phyloP scores from a whole-genome alignment of 2,797 vertebrate genomes.

The Fratercula arctica region DNA sequence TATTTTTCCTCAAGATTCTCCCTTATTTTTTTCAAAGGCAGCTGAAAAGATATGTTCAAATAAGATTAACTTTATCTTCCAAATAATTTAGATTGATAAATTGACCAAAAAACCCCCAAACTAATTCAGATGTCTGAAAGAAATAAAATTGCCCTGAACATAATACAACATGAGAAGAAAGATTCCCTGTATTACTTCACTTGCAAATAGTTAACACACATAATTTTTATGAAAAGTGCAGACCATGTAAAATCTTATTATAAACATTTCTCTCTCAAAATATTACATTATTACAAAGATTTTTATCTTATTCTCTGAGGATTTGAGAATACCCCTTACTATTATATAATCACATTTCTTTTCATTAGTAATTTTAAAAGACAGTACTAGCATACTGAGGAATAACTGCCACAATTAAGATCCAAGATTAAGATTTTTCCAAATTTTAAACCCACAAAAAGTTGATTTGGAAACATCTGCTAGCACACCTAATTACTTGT shows the following conservation, averaged over 20 bases:
- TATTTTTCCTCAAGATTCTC: slow-evolving; percentile 13
- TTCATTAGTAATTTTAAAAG: not conserved
- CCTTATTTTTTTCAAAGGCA: slow-evolving; percentile 18
- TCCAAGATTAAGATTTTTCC: not conserved
- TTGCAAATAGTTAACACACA: not conserved
- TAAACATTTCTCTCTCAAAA: not conserved
- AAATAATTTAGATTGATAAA: slow-evolving; percentile 8
- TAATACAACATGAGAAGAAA: not conserved
- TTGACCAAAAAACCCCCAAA: not conserved
- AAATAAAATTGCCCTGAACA: not conserved
- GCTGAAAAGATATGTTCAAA: slow-evolving; percentile 20
- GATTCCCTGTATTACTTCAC: not conserved
- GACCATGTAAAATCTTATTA: not conserved
- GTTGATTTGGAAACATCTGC: not conserved
- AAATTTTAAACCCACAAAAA: not conserved
- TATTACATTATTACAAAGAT: not conserved
- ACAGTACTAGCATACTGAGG: not conserved
- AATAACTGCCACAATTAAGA: not conserved
- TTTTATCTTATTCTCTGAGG: not conserved
- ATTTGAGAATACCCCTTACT: not conserved
- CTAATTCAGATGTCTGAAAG: slow-evolving; percentile 5
- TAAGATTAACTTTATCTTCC: not conserved
- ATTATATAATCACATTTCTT: not conserved
- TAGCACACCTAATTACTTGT: not conserved
- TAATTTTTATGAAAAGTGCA: not conserved